Percentiles rank a stretch among this genome's conserved stretches.
phyloP scores from a whole-genome alignment of 2,888 invertebrate genomes.

The Cyclophora albipunctata region DNA sequence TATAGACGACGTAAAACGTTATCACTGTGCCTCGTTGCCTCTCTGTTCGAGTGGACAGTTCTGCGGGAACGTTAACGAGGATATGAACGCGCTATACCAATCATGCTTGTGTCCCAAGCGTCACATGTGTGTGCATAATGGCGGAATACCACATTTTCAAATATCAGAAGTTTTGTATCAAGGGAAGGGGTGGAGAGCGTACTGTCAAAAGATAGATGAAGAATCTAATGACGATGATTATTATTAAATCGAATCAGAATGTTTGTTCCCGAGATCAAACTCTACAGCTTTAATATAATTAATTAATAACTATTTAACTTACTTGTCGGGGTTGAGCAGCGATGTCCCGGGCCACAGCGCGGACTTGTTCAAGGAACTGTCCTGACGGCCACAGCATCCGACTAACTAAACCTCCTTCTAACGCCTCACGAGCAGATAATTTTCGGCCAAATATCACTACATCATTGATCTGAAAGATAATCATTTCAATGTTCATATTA shows the following conservation, averaged over 20 bases:
- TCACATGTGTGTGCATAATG: conserved; percentile 75
- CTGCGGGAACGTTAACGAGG: conserved; percentile 77
- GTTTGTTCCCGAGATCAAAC: background rate
- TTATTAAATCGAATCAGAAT: background rate
- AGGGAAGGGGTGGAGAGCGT: conserved; percentile 74
- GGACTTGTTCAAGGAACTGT: conserved; percentile 84
- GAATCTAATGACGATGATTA: conserved; percentile 50
- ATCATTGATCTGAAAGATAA: conserved; percentile 43
- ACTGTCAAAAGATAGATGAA: conserved; percentile 57
- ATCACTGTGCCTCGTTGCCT: conserved; percentile 66
- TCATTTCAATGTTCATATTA: no score
- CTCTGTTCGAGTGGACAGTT: conserved; percentile 72
- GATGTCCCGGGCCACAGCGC: conserved; percentile 80
- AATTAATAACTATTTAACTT: conserved; percentile 21
- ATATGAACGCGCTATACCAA: conserved; percentile 76
- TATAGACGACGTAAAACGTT: conserved; percentile 34
- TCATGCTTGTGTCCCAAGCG: conserved; percentile 77
- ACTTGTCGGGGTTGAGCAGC: conserved; percentile 86
- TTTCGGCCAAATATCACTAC: conserved; percentile 78
- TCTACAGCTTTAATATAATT: background rate
- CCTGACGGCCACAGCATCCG: conserved; percentile 83
- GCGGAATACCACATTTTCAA: conserved; percentile 52
- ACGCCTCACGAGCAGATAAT: conserved; percentile 87
- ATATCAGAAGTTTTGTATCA: conserved; percentile 74
- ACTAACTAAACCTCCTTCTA: conserved; percentile 85